phyloP scores from a whole-genome alignment of 1,140 invertebrate genomes.

The Drosophila yakuba region DNA sequence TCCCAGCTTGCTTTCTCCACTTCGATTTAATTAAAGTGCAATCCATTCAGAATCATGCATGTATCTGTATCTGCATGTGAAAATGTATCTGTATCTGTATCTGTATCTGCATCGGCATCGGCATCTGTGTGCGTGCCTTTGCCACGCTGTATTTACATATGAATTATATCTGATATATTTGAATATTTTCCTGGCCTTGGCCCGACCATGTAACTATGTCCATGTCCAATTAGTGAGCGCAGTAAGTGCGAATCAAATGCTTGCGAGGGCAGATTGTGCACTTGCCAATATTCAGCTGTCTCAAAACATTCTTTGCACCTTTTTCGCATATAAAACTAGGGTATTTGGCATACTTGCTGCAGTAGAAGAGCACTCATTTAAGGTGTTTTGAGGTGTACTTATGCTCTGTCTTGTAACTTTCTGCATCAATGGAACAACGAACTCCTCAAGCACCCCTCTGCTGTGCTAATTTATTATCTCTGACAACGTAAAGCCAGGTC shows the following conservation, averaged over 20 bases:
- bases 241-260: conserved; percentile 17
- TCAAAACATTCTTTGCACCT: background rate
- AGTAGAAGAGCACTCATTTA: no score
- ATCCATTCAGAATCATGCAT: conserved; percentile 15
- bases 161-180: conserved; percentile 23
- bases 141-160: conserved; percentile 31
- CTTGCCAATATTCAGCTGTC: background rate
- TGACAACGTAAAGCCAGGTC: background rate
- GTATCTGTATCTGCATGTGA: no score
- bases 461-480: conserved; percentile 10
- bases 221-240: conserved; percentile 27
- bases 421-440: background rate
- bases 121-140: background rate
- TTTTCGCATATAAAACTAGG: no score
- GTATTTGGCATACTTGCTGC: no score
- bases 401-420: no score
- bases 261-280: conserved; percentile 8
- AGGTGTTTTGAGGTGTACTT: no score
- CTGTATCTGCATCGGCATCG: background rate
- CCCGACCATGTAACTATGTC: background rate
- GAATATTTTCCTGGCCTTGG: conserved; percentile 19
- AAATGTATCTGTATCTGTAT: background rate
- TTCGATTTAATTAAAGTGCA: conserved; percentile 50
- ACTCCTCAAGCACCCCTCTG: background rate
- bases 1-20: conserved; percentile 1